A percentile compares a stretch with the other conserved stretches of the same genome.
Evolutionary conservation across 2,113 vertebrate genomes (phyloP).

Genomic region (Lichenostomus cassidix): DNA sequence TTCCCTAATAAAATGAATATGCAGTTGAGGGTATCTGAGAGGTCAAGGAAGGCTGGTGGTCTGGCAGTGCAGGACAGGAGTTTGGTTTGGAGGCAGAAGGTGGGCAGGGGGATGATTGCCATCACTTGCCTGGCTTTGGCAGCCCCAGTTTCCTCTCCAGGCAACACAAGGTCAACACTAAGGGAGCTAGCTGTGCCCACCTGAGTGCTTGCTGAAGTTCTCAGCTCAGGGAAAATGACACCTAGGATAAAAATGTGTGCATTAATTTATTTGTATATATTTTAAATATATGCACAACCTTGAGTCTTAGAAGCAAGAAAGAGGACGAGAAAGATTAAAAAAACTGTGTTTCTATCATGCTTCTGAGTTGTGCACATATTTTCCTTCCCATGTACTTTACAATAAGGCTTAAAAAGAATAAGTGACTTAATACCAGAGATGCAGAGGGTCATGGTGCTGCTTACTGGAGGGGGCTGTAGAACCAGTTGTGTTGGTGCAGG

Average conservation of each 20-base stretch:
- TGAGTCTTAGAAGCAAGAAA: background rate
- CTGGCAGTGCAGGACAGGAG: background rate
- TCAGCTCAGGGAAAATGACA: background rate
- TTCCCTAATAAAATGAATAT: background rate
- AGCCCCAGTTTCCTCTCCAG: accelerated
- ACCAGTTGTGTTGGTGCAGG: background rate
- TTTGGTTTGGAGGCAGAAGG: background rate
- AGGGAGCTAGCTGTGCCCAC: background rate
- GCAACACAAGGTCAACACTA: background rate
- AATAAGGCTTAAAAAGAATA: background rate
- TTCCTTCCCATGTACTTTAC: background rate
- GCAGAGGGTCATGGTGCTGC: background rate
- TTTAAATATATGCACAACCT: background rate
- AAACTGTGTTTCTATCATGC: background rate
- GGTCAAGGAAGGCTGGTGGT: background rate
- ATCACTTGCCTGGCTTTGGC: background rate
- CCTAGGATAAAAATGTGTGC: background rate
- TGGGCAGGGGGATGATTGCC: background rate
- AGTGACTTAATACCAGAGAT: background rate
- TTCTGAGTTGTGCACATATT: background rate
- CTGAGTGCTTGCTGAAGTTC: accelerated
- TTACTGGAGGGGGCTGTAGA: background rate
- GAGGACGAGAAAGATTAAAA: background rate
- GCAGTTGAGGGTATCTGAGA: background rate
- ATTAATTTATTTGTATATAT: background rate